Base-by-base conservation (phyloP, 2,113 vertebrate genomes). In the Oryzias woworae region DNA sequence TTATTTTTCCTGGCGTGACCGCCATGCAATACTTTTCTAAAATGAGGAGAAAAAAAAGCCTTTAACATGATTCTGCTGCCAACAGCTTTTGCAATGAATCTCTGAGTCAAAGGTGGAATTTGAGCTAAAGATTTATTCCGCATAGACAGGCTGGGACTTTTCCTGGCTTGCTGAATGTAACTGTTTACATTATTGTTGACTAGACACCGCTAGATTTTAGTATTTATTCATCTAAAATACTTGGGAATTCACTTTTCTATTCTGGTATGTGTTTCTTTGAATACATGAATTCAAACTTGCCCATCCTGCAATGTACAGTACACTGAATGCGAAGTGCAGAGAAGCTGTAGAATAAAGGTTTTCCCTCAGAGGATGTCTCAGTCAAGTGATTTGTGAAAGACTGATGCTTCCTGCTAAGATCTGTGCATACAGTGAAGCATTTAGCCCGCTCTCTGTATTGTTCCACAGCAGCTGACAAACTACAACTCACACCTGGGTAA, bases 401-500 rank as follows among this genome's bases (percentile, higher is more conserved):
- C 72, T 67, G 58, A 17, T 65, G 77, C 83, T 74, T 77, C 65
- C 82, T 69, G 26, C 54, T 58, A 66, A 83, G 63, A 73, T 85
- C 81, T 83, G 79, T 86, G 59, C 80, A 76, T 80, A 81, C 73
- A 85, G 79, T 69, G 74, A 75, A 88, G 86, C 80, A 65, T 79
- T 82, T 55, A 51, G 63, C 78, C 85, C 85, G 78, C 77, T 89
- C 79, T 77, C 74, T 89, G 80, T 89, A 83, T 82, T 88, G 84
- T 84, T 85, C 68, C 62, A 77, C 65, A 79, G 84, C 86, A 86
- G 84, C 87, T 85, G 89, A 87, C 89, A 85, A 72, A 73, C 83
- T 84, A 31, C 73, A 77, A 75, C 80, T 78, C 85, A 88, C 91
- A 92, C 90, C 91, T 92, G 90, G 87, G 73, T 91, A 91, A 92